phyloP scores from a whole-genome alignment of 2,797 vertebrate species.

The Hozukius guyotensis region DNA sequence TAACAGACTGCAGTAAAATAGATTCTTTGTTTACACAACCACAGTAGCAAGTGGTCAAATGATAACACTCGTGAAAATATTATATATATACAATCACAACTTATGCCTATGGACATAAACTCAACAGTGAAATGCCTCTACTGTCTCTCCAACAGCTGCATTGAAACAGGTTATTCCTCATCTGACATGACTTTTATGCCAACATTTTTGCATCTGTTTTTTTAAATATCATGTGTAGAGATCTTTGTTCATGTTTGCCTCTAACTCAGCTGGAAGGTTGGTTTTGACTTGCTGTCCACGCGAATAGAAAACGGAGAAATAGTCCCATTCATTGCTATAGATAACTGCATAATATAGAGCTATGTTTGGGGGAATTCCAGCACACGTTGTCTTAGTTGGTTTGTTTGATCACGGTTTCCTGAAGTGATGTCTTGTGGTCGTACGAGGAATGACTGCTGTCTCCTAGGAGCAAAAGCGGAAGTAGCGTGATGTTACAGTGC shows the following conservation, averaged over 20 bases:
- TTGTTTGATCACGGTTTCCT: not conserved
- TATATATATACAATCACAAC: constrained; percentile 13
- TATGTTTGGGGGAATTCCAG: not conserved
- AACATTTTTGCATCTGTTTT: constrained; percentile 3
- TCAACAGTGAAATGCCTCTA: constrained; percentile 5
- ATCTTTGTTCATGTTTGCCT: constrained; percentile 25
- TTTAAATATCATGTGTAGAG: not conserved
- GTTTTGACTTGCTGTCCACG: not conserved
- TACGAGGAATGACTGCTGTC: not conserved
- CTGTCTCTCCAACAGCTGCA: constrained; percentile 33
- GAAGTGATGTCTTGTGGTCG: not conserved
- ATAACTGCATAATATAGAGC: not conserved
- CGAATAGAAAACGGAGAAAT: not conserved
- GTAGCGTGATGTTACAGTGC: not conserved
- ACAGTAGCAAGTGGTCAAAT: not conserved
- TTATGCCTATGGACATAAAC: constrained; percentile 11
- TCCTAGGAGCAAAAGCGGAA: too few relatives aligned
- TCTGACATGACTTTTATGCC: not conserved
- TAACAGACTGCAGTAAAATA: not conserved
- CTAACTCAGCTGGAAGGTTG: constrained; percentile 11
- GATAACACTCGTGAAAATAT: not conserved
- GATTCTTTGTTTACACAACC: not conserved
- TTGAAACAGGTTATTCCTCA: not conserved
- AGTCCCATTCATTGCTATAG: constrained; percentile 6
- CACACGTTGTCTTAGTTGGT: not conserved